Conservation (phyloP, 1,140 invertebrate genomes). For the Zophobas morio region DNA sequence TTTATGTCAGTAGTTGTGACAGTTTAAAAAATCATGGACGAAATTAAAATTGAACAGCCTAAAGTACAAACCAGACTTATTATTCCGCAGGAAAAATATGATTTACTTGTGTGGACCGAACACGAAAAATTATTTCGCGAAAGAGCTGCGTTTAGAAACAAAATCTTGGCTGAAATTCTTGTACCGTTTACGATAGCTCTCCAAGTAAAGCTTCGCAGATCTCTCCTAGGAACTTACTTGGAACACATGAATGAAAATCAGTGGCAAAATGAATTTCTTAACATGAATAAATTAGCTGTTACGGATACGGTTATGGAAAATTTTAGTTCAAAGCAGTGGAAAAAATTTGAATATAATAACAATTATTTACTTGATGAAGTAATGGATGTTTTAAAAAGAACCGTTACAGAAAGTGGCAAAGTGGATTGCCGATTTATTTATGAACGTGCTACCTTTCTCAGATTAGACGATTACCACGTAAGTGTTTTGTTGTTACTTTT, state of each 20-base stretch:
- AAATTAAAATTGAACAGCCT: conserved; percentile 30
- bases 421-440: conserved; percentile 57
- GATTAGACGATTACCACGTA: conserved; percentile 50
- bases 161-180: conserved; percentile 23
- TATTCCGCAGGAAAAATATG: conserved; percentile 35
- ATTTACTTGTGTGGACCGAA: conserved; percentile 21
- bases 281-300: conserved; percentile 58
- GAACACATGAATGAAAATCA: conserved; percentile 54
- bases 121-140: conserved; percentile 36
- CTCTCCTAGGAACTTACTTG: conserved; percentile 58
- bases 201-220: conserved; percentile 51
- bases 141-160: conserved; percentile 22
- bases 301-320: conserved; percentile 53
- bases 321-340: conserved; percentile 47
- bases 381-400: conserved; percentile 50
- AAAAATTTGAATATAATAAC: conserved; percentile 54
- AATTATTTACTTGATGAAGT: conserved; percentile 45
- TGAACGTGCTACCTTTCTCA: conserved; percentile 49
- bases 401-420: conserved; percentile 52
- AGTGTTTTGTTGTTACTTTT: conserved; percentile 8
- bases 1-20: conserved; percentile 20
- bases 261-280: conserved; percentile 54
- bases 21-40: conserved; percentile 20
- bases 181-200: conserved; percentile 54
- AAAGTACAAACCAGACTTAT: conserved; percentile 20